Evolutionary conservation across 2,113 vertebrate species (phyloP).

Genomic region (Gobio gobio): DNA sequence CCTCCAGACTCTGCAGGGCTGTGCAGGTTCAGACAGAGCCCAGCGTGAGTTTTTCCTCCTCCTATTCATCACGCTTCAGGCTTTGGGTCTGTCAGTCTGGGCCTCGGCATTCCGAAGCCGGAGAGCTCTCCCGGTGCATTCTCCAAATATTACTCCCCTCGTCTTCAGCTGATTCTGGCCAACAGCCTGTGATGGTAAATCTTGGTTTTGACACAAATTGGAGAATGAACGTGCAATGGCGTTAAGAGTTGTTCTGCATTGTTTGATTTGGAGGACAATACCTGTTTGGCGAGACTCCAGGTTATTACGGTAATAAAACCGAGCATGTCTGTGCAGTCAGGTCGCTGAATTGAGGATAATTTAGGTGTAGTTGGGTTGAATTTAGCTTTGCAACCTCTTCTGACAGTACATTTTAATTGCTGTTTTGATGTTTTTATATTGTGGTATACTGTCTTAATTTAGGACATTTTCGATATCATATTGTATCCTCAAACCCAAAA

Average conservation of each 20-base stretch:
- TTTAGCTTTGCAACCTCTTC: background rate
- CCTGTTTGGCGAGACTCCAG: constrained; percentile 33
- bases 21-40: constrained; percentile 70
- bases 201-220: constrained; percentile 27
- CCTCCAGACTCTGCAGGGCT: constrained; percentile 37
- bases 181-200: constrained; percentile 10
- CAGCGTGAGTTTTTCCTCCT: constrained; percentile 51
- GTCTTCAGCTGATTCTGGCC: background rate
- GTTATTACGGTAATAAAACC: constrained; percentile 38
- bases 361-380: background rate
- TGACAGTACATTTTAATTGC: background rate
- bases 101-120: constrained; percentile 39
- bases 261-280: constrained; percentile 52
- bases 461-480: background rate
- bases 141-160: constrained; percentile 15
- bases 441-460: background rate
- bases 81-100: constrained; percentile 63
- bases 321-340: constrained; percentile 18
- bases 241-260: constrained; percentile 22
- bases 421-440: background rate
- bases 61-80: constrained; percentile 68
- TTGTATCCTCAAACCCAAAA: background rate
- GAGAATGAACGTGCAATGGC: background rate
- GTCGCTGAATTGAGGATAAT: constrained; percentile 11
- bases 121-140: background rate